Percentiles rank a stretch among this genome's conserved stretches.
phyloP scores from a whole-genome alignment of 2,888 invertebrate species.

The Falcaria lacertinaria region DNA sequence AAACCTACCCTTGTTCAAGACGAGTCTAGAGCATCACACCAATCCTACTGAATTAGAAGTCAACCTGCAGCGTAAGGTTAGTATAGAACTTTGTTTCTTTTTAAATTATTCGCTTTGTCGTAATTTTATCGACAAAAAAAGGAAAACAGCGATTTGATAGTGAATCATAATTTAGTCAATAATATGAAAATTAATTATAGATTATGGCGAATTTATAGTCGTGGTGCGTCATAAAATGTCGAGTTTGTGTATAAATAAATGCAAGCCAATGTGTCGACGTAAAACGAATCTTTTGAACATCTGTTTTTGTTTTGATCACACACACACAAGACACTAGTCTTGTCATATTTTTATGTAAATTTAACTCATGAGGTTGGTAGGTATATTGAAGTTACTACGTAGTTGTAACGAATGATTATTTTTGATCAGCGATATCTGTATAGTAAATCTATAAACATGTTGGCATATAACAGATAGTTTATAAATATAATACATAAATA shows the following conservation, averaged over 20 bases:
- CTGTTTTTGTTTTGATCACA: not conserved
- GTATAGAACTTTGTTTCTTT: no score
- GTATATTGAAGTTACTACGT: no score
- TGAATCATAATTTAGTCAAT: not conserved
- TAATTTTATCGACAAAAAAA: not conserved
- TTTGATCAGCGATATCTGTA: no score
- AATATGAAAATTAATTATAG: not conserved
- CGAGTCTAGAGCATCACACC: constrained; percentile 20
- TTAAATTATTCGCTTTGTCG: not conserved
- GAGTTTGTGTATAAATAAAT: not conserved
- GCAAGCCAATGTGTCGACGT: not conserved
- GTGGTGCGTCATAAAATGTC: not conserved
- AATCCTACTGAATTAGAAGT: constrained; percentile 3
- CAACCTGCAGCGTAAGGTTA: not conserved
- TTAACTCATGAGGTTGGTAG: no score
- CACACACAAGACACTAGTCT: not conserved
- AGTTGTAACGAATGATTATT: no score
- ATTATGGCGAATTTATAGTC: not conserved
- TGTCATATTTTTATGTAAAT: no score
- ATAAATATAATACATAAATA: no score
- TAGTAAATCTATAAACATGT: no score
- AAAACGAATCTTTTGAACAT: not conserved
- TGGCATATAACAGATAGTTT: no score
- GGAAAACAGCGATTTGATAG: not conserved
- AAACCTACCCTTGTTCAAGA: constrained; percentile 34